Conservation (phyloP, 2,113 vertebrate species). For the Cariama cristata region DNA sequence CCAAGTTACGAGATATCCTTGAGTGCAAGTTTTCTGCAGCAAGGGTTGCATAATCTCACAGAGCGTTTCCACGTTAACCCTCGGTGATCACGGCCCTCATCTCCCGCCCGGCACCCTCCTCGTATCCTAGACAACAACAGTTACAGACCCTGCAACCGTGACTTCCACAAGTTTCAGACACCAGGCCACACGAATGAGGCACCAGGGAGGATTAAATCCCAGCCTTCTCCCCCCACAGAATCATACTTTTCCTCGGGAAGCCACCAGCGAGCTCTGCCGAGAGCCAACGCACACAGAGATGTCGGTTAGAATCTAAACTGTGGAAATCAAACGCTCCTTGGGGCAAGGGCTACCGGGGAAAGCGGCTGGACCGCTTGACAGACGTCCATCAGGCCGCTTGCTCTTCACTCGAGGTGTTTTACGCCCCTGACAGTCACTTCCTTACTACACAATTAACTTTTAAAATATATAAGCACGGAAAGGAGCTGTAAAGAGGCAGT, state of each 20-base stretch:
- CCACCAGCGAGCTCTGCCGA: not conserved
- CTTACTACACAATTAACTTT: not conserved
- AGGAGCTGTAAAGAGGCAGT: not conserved
- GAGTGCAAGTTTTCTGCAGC: not conserved
- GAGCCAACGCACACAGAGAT: accelerated
- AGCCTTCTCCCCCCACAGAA: not conserved
- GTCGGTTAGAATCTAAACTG: not conserved
- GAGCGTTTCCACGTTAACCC: not conserved
- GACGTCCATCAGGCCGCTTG: not conserved
- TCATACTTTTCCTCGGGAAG: not conserved
- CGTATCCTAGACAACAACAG: accelerated
- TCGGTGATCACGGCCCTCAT: not conserved
- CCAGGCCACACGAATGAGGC: not conserved
- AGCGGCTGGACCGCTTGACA: not conserved
- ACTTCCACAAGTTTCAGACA: too few species aligned
- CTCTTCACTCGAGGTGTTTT: not conserved
- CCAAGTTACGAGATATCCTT: not conserved
- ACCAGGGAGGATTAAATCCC: not conserved
- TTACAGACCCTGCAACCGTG: not conserved
- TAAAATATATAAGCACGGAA: accelerated
- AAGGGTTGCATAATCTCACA: not conserved
- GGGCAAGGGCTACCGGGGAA: too few species aligned
- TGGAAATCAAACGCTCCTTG: not conserved
- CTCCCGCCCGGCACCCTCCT: not conserved
- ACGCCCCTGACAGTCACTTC: not conserved